These are phyloP conservation scores for Mystacides longicornis DNA, from an alignment of 2,888 invertebrate species.

Conservation along the genomic window DNA sequence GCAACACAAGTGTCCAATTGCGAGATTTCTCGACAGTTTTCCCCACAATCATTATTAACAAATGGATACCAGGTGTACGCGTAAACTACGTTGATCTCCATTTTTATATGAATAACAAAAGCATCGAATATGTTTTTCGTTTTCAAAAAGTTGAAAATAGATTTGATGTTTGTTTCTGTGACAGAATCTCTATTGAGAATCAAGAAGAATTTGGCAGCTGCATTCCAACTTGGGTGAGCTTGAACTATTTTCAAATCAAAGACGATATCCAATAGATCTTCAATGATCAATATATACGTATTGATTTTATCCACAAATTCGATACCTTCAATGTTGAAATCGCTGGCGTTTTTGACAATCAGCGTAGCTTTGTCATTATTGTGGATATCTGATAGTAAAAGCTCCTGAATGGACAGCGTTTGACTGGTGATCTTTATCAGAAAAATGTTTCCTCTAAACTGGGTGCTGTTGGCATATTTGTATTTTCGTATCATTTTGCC, in stretches of 20 bases:
- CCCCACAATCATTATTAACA: neutral
- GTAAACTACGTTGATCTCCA: neutral
- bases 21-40: neutral
- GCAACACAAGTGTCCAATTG: neutral
- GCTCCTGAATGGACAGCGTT: neutral
- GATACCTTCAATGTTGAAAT: neutral
- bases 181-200: neutral
- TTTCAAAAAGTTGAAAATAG: neutral
- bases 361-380: neutral
- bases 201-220: conserved; percentile 2
- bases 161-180: neutral
- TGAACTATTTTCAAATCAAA: neutral
- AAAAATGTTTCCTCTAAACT: neutral
- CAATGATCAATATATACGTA: neutral
- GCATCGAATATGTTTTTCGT: neutral
- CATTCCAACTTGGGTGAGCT: neutral
- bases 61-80: conserved; percentile 6
- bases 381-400: neutral
- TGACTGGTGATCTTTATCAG: neutral
- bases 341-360: neutral
- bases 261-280: neutral
- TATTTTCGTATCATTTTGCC: neutral
- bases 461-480: neutral
- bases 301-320: neutral
- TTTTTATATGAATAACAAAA: neutral